Evolutionary conservation across 2,888 invertebrate species (phyloP).

Genomic region (Caradrina clavipalpis): DNA sequence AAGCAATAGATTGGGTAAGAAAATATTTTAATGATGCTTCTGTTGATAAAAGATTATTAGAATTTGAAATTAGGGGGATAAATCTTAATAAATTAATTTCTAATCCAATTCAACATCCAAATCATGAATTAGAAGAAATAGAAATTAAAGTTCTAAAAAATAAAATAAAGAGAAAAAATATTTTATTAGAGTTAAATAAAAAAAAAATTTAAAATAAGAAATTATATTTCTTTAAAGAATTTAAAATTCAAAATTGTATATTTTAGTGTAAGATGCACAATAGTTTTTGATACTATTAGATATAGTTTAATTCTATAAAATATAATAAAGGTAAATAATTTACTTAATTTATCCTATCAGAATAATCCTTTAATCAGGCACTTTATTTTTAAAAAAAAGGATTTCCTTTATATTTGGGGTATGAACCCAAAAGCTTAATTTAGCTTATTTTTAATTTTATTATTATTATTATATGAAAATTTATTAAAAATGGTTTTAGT

Average conservation of each 20-base stretch:
- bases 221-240: constrained; percentile 85
- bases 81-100: constrained; percentile 92
- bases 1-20: constrained; percentile 91
- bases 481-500: constrained; percentile 69
- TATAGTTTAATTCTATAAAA: constrained; percentile 92
- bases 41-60: constrained; percentile 85
- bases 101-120: constrained; percentile 91
- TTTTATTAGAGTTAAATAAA: constrained; percentile 87
- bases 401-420: constrained; percentile 90
- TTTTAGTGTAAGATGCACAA: constrained; percentile 92
- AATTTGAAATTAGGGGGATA: constrained; percentile 90
- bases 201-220: constrained; percentile 90
- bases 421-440: constrained; percentile 92
- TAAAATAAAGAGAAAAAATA: constrained; percentile 88
- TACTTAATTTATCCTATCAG: constrained; percentile 87
- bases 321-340: constrained; percentile 90
- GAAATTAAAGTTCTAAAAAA: constrained; percentile 86
- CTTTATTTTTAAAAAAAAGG: constrained; percentile 87
- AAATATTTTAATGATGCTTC: constrained; percentile 92
- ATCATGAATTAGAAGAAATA: constrained; percentile 82
- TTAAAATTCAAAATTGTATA: constrained; percentile 78
- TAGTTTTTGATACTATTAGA: constrained; percentile 91
- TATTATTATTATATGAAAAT: constrained; percentile 64
- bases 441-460: constrained; percentile 87
- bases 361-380: constrained; percentile 88